Evolutionary conservation across 2,113 vertebrate species (phyloP), one percentile per base, ranked within the genome.

Genomic region (Eptesicus fuscus): DNA sequence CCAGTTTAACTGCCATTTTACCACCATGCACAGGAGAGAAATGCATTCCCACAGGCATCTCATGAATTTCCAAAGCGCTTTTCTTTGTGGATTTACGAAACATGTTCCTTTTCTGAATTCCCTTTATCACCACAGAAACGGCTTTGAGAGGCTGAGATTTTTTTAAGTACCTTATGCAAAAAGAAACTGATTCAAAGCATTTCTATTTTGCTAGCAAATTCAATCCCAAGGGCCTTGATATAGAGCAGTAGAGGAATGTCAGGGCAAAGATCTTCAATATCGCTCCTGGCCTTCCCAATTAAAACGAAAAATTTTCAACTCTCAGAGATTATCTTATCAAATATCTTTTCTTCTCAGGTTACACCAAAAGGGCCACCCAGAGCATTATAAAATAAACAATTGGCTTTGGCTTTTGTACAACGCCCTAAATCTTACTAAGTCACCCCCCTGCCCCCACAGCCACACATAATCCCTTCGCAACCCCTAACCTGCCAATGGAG

Each of bases 1-100:
- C 40, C 95, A 88, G 63, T 85, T 86, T 61, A 95, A 97, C 96
- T 96, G 96, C 96, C 97, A 97, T 97, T 84, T 97, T 95, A 85
- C 67, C 90, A 90, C 61, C 84, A 25, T 30, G 67, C 90, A 91
- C 87, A 44, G 4, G 35, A 42, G 77, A 71, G 76, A 71, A 92
- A 95, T 1, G 93, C 37, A 18, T 92, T 91, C 93, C 86, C 96
- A 90, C 89, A 61, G 59, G 94, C 87, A 95, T 85, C 85, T 92
- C 40, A 80, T 2, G 47, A 70, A 94, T 97, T 93, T 92, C 88
- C 87, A 83, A 87, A 94, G 93, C 51, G 88, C 95, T 92, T 83
- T 78, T 97, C 93, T 94, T 90, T 77, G 94, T 90, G 96, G 88
- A 93, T 92, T 95, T 90, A 69, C 70, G 83, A 96, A 93, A 80